Percentiles rank a stretch among this genome's conserved stretches.
Evolutionary conservation across 1,140 invertebrate genomes (phyloP).

Genomic region (Parasteatoda tepidariorum): DNA sequence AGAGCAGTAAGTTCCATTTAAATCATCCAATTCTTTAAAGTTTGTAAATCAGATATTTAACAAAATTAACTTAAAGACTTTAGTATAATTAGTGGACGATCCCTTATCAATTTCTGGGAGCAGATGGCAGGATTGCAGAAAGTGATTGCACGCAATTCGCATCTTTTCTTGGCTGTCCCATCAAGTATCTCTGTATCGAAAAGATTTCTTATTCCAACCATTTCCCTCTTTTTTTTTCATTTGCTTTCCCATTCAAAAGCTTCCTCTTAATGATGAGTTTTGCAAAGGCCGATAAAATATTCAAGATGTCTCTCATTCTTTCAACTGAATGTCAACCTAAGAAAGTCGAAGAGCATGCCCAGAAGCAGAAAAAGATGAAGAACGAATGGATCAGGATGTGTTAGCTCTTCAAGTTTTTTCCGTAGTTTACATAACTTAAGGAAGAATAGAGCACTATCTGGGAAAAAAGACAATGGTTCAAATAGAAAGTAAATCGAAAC

Average conservation of each 20-base stretch:
- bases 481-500: too few relatives aligned
- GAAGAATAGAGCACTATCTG: too few relatives aligned
- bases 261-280: slow-evolving; percentile 43
- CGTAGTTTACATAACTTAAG: not conserved
- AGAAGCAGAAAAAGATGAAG: not conserved
- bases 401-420: not conserved
- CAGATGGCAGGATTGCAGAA: slow-evolving; percentile 41
- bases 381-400: not conserved
- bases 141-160: slow-evolving; percentile 42
- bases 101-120: slow-evolving; percentile 23
- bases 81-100: slow-evolving; percentile 13
- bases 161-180: slow-evolving; percentile 15
- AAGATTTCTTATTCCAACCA: slow-evolving; percentile 42
- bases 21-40: too few relatives aligned
- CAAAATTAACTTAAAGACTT: too few relatives aligned
- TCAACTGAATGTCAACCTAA: not conserved
- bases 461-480: too few relatives aligned
- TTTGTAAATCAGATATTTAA: too few relatives aligned
- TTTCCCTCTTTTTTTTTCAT: slow-evolving; percentile 18
- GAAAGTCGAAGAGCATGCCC: not conserved
- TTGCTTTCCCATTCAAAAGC: slow-evolving; percentile 47
- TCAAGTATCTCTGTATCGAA: slow-evolving; percentile 37
- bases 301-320: slow-evolving; percentile 38
- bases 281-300: slow-evolving; percentile 48
- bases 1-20: too few relatives aligned